Base-by-base conservation (phyloP, 64 coral and sea anemone genomes). In the Anthopleura sola region DNA sequence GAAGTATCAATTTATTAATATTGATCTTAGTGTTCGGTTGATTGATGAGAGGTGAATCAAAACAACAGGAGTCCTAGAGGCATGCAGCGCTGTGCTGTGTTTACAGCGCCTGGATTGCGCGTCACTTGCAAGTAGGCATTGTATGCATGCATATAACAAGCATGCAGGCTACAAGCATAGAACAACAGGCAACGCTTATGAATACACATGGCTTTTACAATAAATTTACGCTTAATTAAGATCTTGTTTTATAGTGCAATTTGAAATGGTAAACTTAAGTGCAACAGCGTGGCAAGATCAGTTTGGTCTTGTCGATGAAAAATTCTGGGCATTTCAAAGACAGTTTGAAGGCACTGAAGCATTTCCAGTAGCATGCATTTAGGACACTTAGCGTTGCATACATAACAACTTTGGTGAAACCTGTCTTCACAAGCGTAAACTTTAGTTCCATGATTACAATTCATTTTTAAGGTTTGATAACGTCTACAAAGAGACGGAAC, bases 61-160 rank as follows among this genome's bases (percentile, higher is more conserved):
- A 79, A 79, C 76, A 48, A 38, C 38, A 0, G 76, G 76, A 33
- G 34, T 38, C 76, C 39, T 44, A 19, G 39, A 38, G 8, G 19
- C 76, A 23, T 79, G 44, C 76, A 79, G 76, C 24, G 76, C 44
- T 79, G 24, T 79, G 44, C 36, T 79, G 37, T 79, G 76, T 79
- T 79, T 79, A 79, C 76, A 79, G 76, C 19, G 37, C 76, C 76
- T 16, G 4, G 20, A 79, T 36, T 40, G 76, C 36, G 76, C 76
- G 76, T 79, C 76, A 44, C 37, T 79, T 79, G 76, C 76, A 79
- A 79, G 37, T 37, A 79, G 19, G 76, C 76, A 79, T 79, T 79
- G 14, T 79, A 44, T 48, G 37, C n/a, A 37, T 77, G 14, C 58
- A 79, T 18, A 79, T 38, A 44, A 37, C 38, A 79, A 44, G 76